A percentile compares a stretch with the other conserved stretches of the same genome.
phyloP scores from a whole-genome alignment of 2,888 invertebrate species.

The Lasioglossum calceatum region DNA sequence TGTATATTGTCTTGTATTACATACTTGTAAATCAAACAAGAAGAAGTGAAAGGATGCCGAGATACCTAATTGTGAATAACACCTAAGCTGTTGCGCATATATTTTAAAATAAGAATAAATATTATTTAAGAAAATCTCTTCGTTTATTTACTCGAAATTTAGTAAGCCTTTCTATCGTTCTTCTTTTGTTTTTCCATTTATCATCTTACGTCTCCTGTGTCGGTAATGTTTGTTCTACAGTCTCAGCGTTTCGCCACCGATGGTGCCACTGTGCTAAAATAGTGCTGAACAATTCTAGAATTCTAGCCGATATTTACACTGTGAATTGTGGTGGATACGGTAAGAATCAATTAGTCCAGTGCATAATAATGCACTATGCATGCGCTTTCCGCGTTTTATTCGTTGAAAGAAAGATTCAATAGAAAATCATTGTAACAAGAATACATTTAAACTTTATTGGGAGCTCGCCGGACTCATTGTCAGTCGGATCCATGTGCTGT shows the following conservation, averaged over 20 bases:
- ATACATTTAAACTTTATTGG: neutral
- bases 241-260: neutral
- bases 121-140: conserved; percentile 66
- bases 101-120: conserved; percentile 77
- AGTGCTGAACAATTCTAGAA: neutral
- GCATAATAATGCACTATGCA: no score
- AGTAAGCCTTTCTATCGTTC: neutral
- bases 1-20: conserved; percentile 2
- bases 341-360: no score
- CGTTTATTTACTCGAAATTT: neutral
- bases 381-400: neutral
- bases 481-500: no score
- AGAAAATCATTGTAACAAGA: neutral
- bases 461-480: no score
- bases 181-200: no score
- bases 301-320: neutral
- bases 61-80: conserved; percentile 69
- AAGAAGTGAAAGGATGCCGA: neutral
- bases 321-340: neutral
- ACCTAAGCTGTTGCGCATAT: conserved; percentile 73
- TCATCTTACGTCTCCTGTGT: neutral
- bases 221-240: neutral
- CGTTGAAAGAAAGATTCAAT: neutral
- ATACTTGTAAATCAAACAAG: conserved; percentile 64
- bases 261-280: neutral